Percentiles rank a stretch among this genome's conserved stretches.
These are phyloP conservation scores for Cryptophagus acutangulus DNA, from an alignment of 2,888 invertebrate species.

Conservation along the genomic window DNA sequence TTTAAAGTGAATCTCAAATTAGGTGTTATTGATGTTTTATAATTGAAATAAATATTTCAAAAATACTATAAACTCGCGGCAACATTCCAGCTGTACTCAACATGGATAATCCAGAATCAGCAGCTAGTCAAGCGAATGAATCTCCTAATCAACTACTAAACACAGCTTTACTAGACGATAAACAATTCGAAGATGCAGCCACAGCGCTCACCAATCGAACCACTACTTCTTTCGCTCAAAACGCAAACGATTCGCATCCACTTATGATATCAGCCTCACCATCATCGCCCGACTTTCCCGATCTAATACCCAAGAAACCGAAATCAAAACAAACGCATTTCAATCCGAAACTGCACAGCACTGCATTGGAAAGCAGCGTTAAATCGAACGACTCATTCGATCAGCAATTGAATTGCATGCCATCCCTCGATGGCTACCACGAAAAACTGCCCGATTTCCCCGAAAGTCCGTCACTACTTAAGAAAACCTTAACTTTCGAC, in stretches of 20 bases:
- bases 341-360: constrained; percentile 40
- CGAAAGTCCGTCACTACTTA: constrained; percentile 55
- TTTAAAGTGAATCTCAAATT: constrained; percentile 1
- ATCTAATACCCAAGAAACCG: constrained; percentile 43
- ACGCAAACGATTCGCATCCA: constrained; percentile 47
- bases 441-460: constrained; percentile 49
- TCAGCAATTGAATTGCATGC: constrained; percentile 32
- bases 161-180: constrained; percentile 28
- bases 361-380: constrained; percentile 27
- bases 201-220: constrained; percentile 8
- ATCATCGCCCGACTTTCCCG: constrained; percentile 43
- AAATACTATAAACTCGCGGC: constrained; percentile 14
- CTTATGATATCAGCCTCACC: constrained; percentile 43
- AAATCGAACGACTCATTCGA: constrained; percentile 31
- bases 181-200: constrained; percentile 23
- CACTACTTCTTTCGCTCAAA: constrained; percentile 20
- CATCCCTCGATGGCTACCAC: constrained; percentile 35
- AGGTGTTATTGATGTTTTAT: background rate
- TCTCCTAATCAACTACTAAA: no score
- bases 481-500: constrained; percentile 52
- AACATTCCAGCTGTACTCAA: constrained; percentile 25
- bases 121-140: constrained; percentile 24
- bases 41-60: background rate
- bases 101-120: constrained; percentile 38
- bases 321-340: constrained; percentile 32